phyloP scores from a whole-genome alignment of 1,140 invertebrate genomes.

The Thaumatotibia leucotreta region DNA sequence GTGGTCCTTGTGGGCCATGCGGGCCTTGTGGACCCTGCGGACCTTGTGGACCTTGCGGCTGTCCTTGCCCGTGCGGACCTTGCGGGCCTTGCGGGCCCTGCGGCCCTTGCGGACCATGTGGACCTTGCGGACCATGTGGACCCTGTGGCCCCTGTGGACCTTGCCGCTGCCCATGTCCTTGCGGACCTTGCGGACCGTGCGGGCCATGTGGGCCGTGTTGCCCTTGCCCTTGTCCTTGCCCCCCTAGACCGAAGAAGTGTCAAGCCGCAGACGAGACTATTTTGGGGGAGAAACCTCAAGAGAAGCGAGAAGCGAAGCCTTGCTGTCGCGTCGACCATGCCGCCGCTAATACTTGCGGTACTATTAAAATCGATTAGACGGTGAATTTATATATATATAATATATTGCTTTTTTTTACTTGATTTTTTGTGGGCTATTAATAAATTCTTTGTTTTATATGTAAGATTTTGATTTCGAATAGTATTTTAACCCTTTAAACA shows the following conservation, averaged over 20 bases:
- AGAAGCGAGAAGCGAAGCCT: not conserved
- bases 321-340: not conserved
- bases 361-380: not conserved
- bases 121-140: conserved; percentile 72
- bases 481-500: too few species aligned
- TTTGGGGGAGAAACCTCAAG: not conserved
- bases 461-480: not conserved
- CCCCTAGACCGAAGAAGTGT: not conserved
- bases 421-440: not conserved
- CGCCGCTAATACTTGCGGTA: not conserved
- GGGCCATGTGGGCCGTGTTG: conserved; percentile 23
- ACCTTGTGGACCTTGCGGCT: conserved; percentile 23
- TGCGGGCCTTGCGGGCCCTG: conserved; percentile 63
- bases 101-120: conserved; percentile 66
- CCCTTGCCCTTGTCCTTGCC: not conserved
- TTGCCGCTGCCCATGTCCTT: conserved; percentile 20
- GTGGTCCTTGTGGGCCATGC: conserved; percentile 36
- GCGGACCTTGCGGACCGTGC: conserved; percentile 23
- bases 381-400: not conserved
- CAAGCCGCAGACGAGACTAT: not conserved
- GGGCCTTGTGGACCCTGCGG: conserved; percentile 78
- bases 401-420: not conserved
- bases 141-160: conserved; percentile 19
- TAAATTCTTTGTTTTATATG: not conserved
- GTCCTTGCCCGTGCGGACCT: conserved; percentile 78